Evolutionary conservation across 2,888 invertebrate genomes (phyloP).

Genomic region (Bellardia bayeri): DNA sequence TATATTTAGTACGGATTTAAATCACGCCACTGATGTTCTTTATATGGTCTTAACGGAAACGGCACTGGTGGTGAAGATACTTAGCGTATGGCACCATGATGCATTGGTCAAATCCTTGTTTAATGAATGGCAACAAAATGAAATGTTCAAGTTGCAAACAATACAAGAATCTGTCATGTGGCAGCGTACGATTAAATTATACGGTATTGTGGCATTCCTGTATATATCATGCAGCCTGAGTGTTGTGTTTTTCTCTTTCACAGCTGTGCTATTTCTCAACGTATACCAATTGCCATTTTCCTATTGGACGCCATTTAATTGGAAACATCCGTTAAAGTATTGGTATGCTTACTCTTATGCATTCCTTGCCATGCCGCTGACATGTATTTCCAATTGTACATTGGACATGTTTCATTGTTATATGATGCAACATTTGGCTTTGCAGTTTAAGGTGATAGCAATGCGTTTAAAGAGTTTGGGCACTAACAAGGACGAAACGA

Average conservation of each 20-base stretch:
- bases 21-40: conserved; percentile 78
- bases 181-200: conserved; percentile 74
- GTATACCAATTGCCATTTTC: conserved; percentile 78
- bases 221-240: conserved; percentile 69
- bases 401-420: conserved; percentile 79
- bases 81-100: conserved; percentile 77
- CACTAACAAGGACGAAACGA: conserved; percentile 3
- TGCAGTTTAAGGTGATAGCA: conserved; percentile 77
- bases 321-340: conserved; percentile 74
- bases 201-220: conserved; percentile 70
- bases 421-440: conserved; percentile 78
- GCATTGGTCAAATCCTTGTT: conserved; percentile 74
- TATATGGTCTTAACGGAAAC: conserved; percentile 80
- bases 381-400: conserved; percentile 76
- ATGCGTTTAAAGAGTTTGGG: conserved; percentile 76
- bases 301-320: conserved; percentile 80
- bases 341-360: conserved; percentile 79
- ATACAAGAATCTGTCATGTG: conserved; percentile 75
- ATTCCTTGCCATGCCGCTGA: conserved; percentile 77
- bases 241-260: conserved; percentile 69
- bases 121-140: conserved; percentile 71
- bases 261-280: conserved; percentile 72
- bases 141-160: conserved; percentile 72
- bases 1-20: conserved; percentile 76
- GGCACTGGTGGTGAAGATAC: conserved; percentile 78